Evolutionary conservation across 2,797 vertebrate genomes (phyloP), one percentile per base, ranked within the genome.

Genomic region (Bufotes viridis): DNA sequence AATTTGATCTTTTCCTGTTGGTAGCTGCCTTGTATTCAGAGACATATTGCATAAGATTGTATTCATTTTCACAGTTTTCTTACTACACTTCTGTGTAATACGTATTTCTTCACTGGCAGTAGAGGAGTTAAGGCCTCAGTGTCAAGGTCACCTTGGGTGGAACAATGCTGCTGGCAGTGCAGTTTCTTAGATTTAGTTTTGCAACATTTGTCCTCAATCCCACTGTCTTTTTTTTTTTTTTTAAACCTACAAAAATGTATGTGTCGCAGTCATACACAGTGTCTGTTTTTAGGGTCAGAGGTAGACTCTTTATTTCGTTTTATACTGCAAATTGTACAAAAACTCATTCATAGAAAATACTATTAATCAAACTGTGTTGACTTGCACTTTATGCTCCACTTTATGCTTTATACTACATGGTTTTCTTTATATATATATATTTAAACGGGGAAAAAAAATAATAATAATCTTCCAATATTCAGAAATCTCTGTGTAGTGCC

Each of bases 101-200:
- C 34, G 14, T 11, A 22, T 17, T 4, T 63, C 29, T 57, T n/a
- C 0, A 15, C 29, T 58, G 34, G 78, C 57, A 49, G 29, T 42
- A 42, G 12, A 81, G 20, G 26, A 49, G 60, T 63, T 81, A 49
- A 49, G 12, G 79, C 29, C 60, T 75, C 26, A 61, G 70, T 89
- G 69, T 86, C 82, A 86, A 89, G 79, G 79, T 82, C 84, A 86
- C 88, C 84, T 83, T 82, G 70, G 53, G 57, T 86, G 70, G n/a
- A 69, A 82, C 60, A 34, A 55, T 85, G 58, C 65, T 78, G 61
- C 70, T 67, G 60, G 72, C 75, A 84, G 63, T 53, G 22, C 22
- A 51, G 34, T 78, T 89, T 78, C 69, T 88, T 51, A 81, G 67
- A 65, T 78, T 75, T 82, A 60, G 80, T 78, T 89, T 86, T 82